Percentiles rank a stretch among this genome's conserved stretches.
phyloP scores from a whole-genome alignment of 2,113 vertebrate species.

The Elephantulus edwardii region DNA sequence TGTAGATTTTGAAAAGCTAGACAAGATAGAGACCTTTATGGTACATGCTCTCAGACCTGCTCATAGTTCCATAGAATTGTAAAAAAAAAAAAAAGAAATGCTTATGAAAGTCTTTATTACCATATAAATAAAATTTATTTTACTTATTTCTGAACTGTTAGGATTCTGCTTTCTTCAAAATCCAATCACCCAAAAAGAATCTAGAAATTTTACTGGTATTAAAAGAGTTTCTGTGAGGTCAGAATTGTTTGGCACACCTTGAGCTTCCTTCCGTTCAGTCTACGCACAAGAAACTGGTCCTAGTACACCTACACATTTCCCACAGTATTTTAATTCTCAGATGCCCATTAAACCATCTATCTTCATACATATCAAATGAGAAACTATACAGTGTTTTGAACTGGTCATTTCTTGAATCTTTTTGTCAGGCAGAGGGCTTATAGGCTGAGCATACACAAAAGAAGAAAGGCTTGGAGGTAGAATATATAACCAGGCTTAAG shows the following conservation, averaged over 20 bases:
- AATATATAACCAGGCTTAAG: conserved; percentile 10
- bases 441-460: not conserved
- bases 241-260: not conserved
- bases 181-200: not conserved
- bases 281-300: not conserved
- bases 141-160: conserved; percentile 32
- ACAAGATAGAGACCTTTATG: not conserved
- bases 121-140: conserved; percentile 35
- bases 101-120: not conserved
- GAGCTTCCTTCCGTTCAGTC: conserved; percentile 32
- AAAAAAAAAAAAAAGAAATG: not conserved
- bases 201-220: not conserved
- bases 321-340: conserved; percentile 6
- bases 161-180: not conserved
- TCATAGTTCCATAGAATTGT: not conserved
- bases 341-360: conserved; percentile 28
- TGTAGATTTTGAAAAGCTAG: conserved; percentile 26
- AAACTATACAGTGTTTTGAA: conserved; percentile 42
- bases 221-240: not conserved
- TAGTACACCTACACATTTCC: conserved; percentile 12
- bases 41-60: not conserved
- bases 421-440: not conserved
- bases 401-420: conserved; percentile 17
- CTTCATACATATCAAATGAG: not conserved
- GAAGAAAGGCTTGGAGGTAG: not conserved